phyloP scores from a whole-genome alignment of 1,140 invertebrate genomes.

The Megalopta genalis region DNA sequence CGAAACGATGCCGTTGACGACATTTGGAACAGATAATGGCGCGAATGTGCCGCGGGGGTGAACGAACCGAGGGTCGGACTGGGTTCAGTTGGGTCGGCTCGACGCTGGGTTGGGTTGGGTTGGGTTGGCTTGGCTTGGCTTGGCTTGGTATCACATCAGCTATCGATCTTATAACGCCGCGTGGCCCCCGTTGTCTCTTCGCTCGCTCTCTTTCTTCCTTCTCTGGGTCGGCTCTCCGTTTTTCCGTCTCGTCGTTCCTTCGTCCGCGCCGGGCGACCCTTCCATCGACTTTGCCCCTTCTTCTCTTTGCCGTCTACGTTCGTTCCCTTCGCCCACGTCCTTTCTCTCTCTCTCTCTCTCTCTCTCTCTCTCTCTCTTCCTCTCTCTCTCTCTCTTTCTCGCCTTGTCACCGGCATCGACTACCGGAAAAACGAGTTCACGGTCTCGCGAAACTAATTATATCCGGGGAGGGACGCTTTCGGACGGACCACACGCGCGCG shows the following conservation, averaged over 20 bases:
- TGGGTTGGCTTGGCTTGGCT: slow-evolving; percentile 58
- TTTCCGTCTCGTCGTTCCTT: slow-evolving; percentile 15
- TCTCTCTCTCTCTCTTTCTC: background rate
- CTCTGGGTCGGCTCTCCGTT: slow-evolving; percentile 25
- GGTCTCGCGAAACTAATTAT: background rate
- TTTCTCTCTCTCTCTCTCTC: slow-evolving; percentile 36
- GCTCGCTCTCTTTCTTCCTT: slow-evolving; percentile 41
- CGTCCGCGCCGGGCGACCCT: background rate
- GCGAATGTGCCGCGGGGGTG: slow-evolving; percentile 79
- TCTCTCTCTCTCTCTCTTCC: slow-evolving; percentile 32
- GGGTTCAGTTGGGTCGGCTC: slow-evolving; percentile 60
- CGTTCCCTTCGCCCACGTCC: slow-evolving; percentile 13
- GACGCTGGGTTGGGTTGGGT: slow-evolving; percentile 26
- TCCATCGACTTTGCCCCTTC: slow-evolving; percentile 1
- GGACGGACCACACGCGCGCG: background rate
- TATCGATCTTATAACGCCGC: slow-evolving; percentile 77
- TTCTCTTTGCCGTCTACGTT: background rate
- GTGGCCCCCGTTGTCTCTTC: slow-evolving; percentile 67
- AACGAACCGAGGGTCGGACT: slow-evolving; percentile 77
- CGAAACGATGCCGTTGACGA: slow-evolving; percentile 78
- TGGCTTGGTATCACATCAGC: slow-evolving; percentile 76
- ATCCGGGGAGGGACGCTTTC: background rate
- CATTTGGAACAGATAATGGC: slow-evolving; percentile 80
- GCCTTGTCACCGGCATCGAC: slow-evolving; percentile 25
- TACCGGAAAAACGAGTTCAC: background rate